These are phyloP conservation scores for Balanococcus diminutus DNA, from an alignment of 2,888 invertebrate species.

Conservation along the genomic window DNA sequence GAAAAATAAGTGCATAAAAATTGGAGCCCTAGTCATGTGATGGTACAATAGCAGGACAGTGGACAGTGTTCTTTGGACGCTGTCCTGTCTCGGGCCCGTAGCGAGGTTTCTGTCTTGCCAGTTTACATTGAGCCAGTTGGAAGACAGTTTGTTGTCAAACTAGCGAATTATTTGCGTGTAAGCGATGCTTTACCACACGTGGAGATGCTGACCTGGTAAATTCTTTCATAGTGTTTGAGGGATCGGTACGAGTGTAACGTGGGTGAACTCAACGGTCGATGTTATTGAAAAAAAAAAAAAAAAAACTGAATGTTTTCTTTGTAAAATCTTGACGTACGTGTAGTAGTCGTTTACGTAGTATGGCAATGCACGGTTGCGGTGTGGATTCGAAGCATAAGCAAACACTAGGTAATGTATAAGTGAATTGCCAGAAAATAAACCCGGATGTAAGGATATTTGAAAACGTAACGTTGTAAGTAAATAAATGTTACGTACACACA, in stretches of 20 bases:
- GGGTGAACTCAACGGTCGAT: not conserved
- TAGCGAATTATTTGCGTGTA: too few species aligned
- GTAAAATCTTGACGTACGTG: not conserved
- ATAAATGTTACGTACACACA: not conserved
- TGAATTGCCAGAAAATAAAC: not conserved
- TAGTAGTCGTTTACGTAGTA: not conserved
- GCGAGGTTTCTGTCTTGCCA: too few species aligned
- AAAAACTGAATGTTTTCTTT: not conserved
- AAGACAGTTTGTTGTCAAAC: too few species aligned
- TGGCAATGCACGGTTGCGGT: not conserved
- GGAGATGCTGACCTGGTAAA: not conserved
- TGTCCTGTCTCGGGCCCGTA: too few species aligned
- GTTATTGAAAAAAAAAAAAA: too few species aligned
- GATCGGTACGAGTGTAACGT: not conserved
- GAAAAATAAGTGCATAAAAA: too few species aligned
- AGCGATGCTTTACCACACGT: not conserved
- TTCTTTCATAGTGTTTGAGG: not conserved
- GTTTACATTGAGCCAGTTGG: too few species aligned
- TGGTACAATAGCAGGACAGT: too few species aligned
- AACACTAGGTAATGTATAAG: not conserved
- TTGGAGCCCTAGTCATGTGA: too few species aligned
- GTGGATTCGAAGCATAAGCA: not conserved
- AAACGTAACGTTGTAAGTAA: not conserved
- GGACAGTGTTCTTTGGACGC: too few species aligned
- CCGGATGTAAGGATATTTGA: too few species aligned